Percentiles rank a stretch among this genome's conserved stretches.
Evolutionary conservation across 35 echinoderm and acorn worm genomes (phyloP).

Genomic region (Lytechinus variegatus): DNA sequence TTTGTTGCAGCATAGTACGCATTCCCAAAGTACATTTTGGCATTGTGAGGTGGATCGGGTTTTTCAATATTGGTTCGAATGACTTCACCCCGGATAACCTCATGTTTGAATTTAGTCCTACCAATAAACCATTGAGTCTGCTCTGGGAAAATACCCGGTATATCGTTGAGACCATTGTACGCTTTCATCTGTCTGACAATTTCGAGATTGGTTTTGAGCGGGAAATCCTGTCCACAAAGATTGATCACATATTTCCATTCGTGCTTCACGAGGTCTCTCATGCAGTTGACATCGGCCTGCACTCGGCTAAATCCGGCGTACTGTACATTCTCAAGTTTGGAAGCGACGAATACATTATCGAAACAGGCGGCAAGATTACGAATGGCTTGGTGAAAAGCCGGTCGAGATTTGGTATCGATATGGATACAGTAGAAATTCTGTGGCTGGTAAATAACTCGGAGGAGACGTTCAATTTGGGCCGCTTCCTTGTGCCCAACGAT

Average conservation of each 20-base stretch:
- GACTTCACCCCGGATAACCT: background rate
- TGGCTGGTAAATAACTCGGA: conserved; percentile 82
- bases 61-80: conserved; percentile 32
- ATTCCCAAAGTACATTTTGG: conserved; percentile 62
- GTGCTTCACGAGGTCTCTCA: conserved; percentile 60
- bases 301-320: conserved; percentile 29
- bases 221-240: conserved; percentile 74
- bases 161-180: conserved; percentile 62
- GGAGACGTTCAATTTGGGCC: conserved; percentile 62
- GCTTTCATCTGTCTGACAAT: conserved; percentile 70
- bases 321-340: conserved; percentile 51
- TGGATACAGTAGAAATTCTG: conserved; percentile 80
- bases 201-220: conserved; percentile 82
- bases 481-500: conserved; percentile 58
- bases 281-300: conserved; percentile 76
- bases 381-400: conserved; percentile 53
- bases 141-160: conserved; percentile 37
- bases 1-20: conserved; percentile 48
- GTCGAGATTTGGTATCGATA: conserved; percentile 64
- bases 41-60: conserved; percentile 51
- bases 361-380: conserved; percentile 61
- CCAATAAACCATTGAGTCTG: conserved; percentile 6
- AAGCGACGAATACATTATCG: conserved; percentile 77
- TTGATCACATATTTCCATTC: conserved; percentile 76
- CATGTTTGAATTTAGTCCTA: conserved; percentile 12